Base-by-base conservation (phyloP, 1,140 invertebrate species). In the Papilio machaon region DNA sequence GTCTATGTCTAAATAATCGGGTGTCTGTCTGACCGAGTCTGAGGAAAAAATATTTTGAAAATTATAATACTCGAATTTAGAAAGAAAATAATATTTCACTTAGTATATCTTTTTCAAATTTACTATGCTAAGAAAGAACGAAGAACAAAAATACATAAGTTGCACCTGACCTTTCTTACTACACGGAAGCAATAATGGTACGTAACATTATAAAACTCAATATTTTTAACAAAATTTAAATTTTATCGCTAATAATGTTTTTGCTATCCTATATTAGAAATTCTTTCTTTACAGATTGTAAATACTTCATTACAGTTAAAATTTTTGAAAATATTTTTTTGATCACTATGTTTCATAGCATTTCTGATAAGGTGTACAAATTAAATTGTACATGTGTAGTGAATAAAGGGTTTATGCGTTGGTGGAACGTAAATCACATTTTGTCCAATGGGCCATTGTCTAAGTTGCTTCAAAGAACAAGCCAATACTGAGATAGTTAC, bases 361-460 rank as follows among this genome's bases (percentile, higher is more conserved):
- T 87, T 87, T 79, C 80, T 87, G 81, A 82, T 89, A 91, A 60
- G 60, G 10, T 79, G 85, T 86, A 89, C 86, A 90, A 81, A 86
- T 84, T 83, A 89, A 86, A 80, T 85, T 80, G 86, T 84, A 81
- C 84, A 86, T 83, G 85, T 87, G 81, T 82, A 84, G 80, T 87
- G 84, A 78, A 83, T 82, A 87, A 82, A 79, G 82, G 38, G 91
- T 91, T 90, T 90, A 90, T 89, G 88, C 87, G 85, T 91, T 83
- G 86, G 83, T 90, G 84, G 82, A 86, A 82, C 88, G 85, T 87
- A 73, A 78, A 84, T 81, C 76, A 89, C 83, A 88, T 86, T 89
- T 87, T 95, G 87, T 96, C 96, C 95, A 97, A 97, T 97, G 97
- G 96, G 96, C 96, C 97, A 97, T 95, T 97, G 96, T 95, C 95